Evolutionary conservation across 2,113 vertebrate genomes (phyloP).

Genomic region (Cynopterus brachyotis): DNA sequence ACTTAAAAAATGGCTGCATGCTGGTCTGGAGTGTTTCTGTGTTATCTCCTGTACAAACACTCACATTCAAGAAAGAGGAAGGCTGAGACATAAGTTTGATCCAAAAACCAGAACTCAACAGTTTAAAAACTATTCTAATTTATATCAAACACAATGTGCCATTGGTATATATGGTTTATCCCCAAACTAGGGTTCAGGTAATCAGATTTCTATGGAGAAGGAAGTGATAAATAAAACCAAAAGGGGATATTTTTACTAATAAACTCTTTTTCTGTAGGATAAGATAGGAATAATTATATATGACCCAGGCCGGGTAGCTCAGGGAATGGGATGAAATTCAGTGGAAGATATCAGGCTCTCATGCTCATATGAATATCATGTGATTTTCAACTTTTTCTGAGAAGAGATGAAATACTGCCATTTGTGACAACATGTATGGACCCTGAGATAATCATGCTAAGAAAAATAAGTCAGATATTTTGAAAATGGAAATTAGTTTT

Average conservation of each 20-base stretch:
- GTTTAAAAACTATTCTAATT: background rate
- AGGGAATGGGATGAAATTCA: background rate
- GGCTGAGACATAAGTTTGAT: background rate
- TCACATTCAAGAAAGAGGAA: background rate
- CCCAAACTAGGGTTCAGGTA: background rate
- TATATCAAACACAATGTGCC: background rate
- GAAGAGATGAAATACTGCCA: no score
- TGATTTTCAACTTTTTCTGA: no score
- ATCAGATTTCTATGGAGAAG: background rate
- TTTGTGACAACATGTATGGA: no score
- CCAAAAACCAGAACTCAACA: background rate
- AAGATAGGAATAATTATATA: background rate
- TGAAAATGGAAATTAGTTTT: background rate
- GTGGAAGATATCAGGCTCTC: rapidly evolving
- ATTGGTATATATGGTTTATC: background rate
- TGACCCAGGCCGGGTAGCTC: rapidly evolving
- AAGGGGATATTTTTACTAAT: background rate
- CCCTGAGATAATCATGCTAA: no score
- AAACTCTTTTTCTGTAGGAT: background rate
- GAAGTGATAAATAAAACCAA: background rate
- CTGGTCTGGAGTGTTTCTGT: background rate
- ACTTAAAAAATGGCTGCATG: background rate
- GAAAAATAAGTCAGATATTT: background rate
- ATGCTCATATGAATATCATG: no score
- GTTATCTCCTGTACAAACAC: background rate